These are phyloP conservation scores for Orthosia gothica DNA, from an alignment of 2,888 invertebrate species.

Conservation along the genomic window DNA sequence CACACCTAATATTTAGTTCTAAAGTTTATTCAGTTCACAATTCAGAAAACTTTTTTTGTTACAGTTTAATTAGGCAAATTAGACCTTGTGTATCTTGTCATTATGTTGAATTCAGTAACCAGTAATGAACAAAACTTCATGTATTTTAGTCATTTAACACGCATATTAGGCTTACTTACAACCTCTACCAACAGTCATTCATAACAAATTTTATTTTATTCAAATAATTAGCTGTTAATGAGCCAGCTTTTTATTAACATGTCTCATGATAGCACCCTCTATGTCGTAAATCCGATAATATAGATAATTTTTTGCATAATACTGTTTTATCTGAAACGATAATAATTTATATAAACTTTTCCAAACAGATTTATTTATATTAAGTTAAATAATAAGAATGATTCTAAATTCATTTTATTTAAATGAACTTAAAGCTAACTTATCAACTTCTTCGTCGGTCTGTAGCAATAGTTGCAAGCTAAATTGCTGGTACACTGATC, in stretches of 20 bases:
- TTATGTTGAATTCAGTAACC: background rate
- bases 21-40: background rate
- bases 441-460: slow-evolving; percentile 3
- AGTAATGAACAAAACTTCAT: background rate
- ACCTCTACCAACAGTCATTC: background rate
- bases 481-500: slow-evolving; percentile 29
- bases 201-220: slow-evolving; percentile 2
- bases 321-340: background rate
- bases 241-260: background rate
- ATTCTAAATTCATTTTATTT: slow-evolving; percentile 21
- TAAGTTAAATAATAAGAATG: slow-evolving; percentile 8
- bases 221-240: background rate
- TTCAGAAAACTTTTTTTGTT: slow-evolving; percentile 9
- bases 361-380: background rate
- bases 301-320: slow-evolving; percentile 10
- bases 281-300: background rate
- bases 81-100: background rate
- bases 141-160: background rate
- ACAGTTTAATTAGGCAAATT: slow-evolving; percentile 9
- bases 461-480: slow-evolving; percentile 29
- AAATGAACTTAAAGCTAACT: slow-evolving; percentile 5
- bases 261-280: background rate
- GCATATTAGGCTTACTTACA: background rate
- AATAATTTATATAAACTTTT: slow-evolving; percentile 1
- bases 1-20: background rate